Evolutionary conservation across 2,888 invertebrate species (phyloP), one percentile per base, ranked within the genome.

Genomic region (Sabatieria punctata): DNA sequence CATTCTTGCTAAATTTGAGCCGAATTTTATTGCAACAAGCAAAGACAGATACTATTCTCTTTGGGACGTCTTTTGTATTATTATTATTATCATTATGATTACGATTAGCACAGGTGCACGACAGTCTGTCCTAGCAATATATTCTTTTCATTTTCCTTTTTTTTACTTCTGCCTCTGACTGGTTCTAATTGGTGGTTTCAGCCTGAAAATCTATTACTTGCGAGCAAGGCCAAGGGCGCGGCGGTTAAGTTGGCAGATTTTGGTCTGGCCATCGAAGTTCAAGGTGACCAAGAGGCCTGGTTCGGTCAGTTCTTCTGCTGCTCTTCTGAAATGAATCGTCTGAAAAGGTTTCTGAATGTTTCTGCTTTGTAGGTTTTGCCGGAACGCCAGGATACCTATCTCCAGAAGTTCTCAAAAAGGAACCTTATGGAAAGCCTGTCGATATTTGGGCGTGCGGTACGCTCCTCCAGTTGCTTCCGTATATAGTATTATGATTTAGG

Each of bases 171-270:
- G n/a, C n/a, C n/a, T n/a, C n/a, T n/a, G n/a, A n/a, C n/a, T n/a
- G n/a, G n/a, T n/a, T n/a, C n/a, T n/a, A n/a, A n/a, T n/a, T n/a
- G n/a, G n/a, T n/a, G n/a, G n/a, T n/a, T n/a, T 13, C 72, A 95
- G 80, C 97, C 97, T 59, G 97, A 99, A 77, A 97, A 97, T 75
- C 78, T 97, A 69, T 77, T 97, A 65, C 76, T 97, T 71, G 95
- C 97, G 56, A 93, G 91, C 74, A 97, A 97, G 77, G 86, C 86
- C 60, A 99, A 99, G 75, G 95, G 95, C 57, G 97, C 97, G 57
- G 95, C 93, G 56, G 97, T 99, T 51, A 97, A 97, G 76, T 76
- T 99, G 67, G 97, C 97, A 55, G 97, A 99, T 75, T 99, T 99
- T 70, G 97, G 97, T 62, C 77, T 99, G 70, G 97, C 97, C 64